phyloP scores from a whole-genome alignment of 2,888 invertebrate species.

The Polyommatus icarus region DNA sequence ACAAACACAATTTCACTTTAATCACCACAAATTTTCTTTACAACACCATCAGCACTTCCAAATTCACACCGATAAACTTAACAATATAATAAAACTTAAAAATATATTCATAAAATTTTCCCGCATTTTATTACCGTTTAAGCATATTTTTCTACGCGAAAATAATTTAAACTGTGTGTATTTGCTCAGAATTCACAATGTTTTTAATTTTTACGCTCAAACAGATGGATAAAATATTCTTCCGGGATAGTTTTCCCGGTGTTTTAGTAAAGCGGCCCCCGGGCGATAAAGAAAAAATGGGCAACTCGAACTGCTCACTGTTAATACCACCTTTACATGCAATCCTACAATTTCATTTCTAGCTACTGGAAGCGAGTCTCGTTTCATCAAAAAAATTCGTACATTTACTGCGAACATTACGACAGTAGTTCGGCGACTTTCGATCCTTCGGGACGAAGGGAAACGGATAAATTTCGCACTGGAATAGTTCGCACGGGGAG shows the following conservation, averaged over 20 bases:
- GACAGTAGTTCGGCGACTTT: conserved; percentile 54
- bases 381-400: conserved; percentile 72
- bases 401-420: conserved; percentile 68
- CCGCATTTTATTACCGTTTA: neutral
- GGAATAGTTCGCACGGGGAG: conserved; percentile 61
- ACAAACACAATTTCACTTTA: conserved; percentile 30
- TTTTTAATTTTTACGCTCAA: conserved; percentile 38
- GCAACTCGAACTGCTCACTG: conserved; percentile 68
- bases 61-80: conserved; percentile 26
- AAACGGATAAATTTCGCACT: conserved; percentile 55
- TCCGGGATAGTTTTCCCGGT: conserved; percentile 40
- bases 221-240: conserved; percentile 49
- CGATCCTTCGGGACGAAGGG: conserved; percentile 50
- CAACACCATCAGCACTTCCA: conserved; percentile 19
- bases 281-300: conserved; percentile 59
- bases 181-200: neutral
- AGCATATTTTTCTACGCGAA: neutral
- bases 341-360: conserved; percentile 76
- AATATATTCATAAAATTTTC: conserved; percentile 18
- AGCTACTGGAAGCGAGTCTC: conserved; percentile 67
- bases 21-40: conserved; percentile 26
- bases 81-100: too few species aligned
- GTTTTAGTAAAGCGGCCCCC: conserved; percentile 51
- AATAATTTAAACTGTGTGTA: neutral
- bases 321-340: conserved; percentile 77